These are phyloP conservation scores for Gallinago stenura DNA, from an alignment of 2,797 vertebrate species.

Conservation along the genomic window DNA sequence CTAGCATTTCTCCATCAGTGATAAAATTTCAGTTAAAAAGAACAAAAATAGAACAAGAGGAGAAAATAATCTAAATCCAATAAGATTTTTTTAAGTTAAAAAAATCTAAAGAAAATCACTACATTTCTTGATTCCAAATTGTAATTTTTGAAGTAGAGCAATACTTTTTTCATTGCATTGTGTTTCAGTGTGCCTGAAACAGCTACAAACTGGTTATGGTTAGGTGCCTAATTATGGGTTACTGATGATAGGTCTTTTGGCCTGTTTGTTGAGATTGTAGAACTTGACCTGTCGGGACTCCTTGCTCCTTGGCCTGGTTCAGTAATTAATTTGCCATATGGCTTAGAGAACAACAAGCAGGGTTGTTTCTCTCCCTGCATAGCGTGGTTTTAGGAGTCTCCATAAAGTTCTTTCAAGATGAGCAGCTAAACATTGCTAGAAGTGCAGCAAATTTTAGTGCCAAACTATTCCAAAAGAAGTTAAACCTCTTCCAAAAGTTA, in stretches of 20 bases:
- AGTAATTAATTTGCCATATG: conserved; percentile 41
- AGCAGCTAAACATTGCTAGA: not conserved
- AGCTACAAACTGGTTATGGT: accelerated
- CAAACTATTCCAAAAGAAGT: not conserved
- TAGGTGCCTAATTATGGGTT: not conserved
- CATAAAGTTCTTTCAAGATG: not conserved
- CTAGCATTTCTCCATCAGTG: not conserved
- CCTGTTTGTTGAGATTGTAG: not conserved
- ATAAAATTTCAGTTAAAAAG: not conserved
- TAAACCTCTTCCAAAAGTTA: not conserved
- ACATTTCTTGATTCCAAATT: not conserved
- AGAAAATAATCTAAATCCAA: not conserved
- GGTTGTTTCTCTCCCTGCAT: not conserved
- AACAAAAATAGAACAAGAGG: not conserved
- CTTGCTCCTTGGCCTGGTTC: not conserved
- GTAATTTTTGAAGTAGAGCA: not conserved
- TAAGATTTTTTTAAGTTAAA: not conserved
- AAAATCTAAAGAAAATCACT: not conserved
- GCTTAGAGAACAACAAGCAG: not conserved
- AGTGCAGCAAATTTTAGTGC: not conserved
- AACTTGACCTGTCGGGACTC: not conserved
- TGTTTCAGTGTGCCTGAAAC: not conserved
- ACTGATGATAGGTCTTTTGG: not conserved
- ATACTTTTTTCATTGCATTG: accelerated
- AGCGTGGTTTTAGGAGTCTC: not conserved